Evolutionary conservation across 2,797 vertebrate genomes (phyloP).

Genomic region (Paratrypauchen microcephalus): DNA sequence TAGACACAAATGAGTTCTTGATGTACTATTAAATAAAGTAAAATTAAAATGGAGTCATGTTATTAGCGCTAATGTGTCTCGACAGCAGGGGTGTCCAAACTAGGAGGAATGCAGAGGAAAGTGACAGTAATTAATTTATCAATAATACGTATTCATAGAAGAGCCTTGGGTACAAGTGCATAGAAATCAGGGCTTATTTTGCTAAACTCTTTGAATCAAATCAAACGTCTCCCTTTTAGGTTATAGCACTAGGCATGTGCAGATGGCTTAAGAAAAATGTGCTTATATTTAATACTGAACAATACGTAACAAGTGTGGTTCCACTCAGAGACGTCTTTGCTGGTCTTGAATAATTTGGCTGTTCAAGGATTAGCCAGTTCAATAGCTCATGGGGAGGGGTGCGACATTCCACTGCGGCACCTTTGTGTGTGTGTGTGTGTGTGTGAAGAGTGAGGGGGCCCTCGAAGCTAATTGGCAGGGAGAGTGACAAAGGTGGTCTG

Average conservation of each 20-base stretch:
- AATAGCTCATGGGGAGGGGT: constrained; percentile 64
- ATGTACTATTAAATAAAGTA: neutral
- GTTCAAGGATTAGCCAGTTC: constrained; percentile 74
- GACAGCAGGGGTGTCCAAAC: too few relatives aligned
- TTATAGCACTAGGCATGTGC: neutral
- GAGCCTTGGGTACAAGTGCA: constrained; percentile 19
- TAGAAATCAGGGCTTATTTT: constrained; percentile 37
- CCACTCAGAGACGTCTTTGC: constrained; percentile 30
- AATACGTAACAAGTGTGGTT: constrained; percentile 21
- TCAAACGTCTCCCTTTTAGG: constrained; percentile 39
- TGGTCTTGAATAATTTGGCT: constrained; percentile 44
- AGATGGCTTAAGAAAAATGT: neutral
- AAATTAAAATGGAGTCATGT: neutral
- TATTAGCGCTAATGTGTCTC: neutral
- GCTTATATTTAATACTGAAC: neutral
- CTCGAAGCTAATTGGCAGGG: constrained; percentile 87
- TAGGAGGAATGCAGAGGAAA: too few relatives aligned
- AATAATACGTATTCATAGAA: constrained; percentile 72
- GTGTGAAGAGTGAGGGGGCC: constrained; percentile 66
- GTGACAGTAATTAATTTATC: neutral
- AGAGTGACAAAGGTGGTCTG: constrained; percentile 87
- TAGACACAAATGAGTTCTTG: neutral
- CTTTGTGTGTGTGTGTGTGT: constrained; percentile 50
- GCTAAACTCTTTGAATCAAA: constrained; percentile 44
- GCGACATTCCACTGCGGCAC: constrained; percentile 74